Evolutionary conservation across 2,888 invertebrate genomes (phyloP), one percentile per base, ranked within the genome.

Genomic region (Acanthosepion esculentum): DNA sequence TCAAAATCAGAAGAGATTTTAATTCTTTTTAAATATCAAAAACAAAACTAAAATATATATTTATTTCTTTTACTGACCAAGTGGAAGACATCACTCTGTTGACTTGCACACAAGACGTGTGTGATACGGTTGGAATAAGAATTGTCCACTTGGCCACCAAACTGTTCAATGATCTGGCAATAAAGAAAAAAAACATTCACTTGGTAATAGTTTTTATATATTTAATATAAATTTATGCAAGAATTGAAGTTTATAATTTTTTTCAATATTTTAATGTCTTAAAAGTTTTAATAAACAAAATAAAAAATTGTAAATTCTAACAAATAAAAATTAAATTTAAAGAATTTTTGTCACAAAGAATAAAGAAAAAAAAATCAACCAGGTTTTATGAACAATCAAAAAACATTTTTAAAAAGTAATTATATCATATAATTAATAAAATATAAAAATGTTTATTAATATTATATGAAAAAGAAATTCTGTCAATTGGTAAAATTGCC

Each of bases 51-150:
- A 64, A 59, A 64, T 23, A 23, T 64, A 26, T 64, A 1, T 50
- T 50, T 6, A 7, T 50, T 50, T 50, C 7, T 94, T 26, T 15
- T 18, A 95, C 96, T 95, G 95, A 98, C 98, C 97, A 99, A 99
- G 98, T 99, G 98, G 26, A 99, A 99, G 94, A 98, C 98, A 48
- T 99, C 99, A 97, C 99, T 99, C 48, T 98, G 98, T 97, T 99
- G 99, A 33, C 99, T 99, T 96, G 99, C 98, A 97, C 99, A 99
- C 64, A 99, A 98, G 78, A 99, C 98, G 97, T 99, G 99, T 1
- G 99, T 99, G 93, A 99, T 98, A 78, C 99, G 98, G 26, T 98
- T 98, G 96, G 98, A 98, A 97, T 99, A 99, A 94, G 98, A 98
- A 1, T 98, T 98, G 97, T 99, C 99, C n/a, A 99, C 98, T 97